Evolutionary conservation across 1,140 invertebrate genomes (phyloP).

Genomic region (Formica selysi): DNA sequence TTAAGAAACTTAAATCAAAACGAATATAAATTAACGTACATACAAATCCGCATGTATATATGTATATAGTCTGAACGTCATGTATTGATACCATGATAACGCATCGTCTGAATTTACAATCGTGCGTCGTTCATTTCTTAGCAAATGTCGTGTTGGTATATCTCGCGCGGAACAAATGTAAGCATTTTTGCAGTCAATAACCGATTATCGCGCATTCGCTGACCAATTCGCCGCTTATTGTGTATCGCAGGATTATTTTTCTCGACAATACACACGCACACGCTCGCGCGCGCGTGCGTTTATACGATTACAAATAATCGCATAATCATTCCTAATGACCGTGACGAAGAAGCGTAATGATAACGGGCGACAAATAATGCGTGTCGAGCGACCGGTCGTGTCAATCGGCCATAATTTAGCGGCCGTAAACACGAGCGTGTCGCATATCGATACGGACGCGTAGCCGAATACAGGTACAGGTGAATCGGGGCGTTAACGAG

Average conservation of each 20-base stretch:
- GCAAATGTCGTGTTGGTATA: not conserved
- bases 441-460: not conserved
- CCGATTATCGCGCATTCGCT: slow-evolving; percentile 75
- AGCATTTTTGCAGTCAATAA: slow-evolving; percentile 77
- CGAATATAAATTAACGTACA: not conserved
- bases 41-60: not conserved
- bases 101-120: slow-evolving; percentile 57
- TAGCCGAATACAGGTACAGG: slow-evolving; percentile 14
- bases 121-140: slow-evolving; percentile 56
- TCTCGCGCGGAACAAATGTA: slow-evolving; percentile 43
- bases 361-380: slow-evolving; percentile 23
- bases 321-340: slow-evolving; percentile 4
- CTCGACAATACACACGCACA: not conserved
- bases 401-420: slow-evolving; percentile 36
- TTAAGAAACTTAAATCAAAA: not conserved
- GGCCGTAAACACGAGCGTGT: slow-evolving; percentile 15
- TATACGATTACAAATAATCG: slow-evolving; percentile 31
- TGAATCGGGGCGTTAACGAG: slow-evolving; percentile 55
- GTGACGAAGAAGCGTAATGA: slow-evolving; percentile 28
- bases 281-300: too few species aligned
- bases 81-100: slow-evolving; percentile 29
- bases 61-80: not conserved
- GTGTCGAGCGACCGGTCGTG: not conserved
- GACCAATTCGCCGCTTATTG: slow-evolving; percentile 27
- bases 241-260: slow-evolving; percentile 29